Evolutionary conservation across 2,888 invertebrate species (phyloP), one percentile per base, ranked within the genome.

Genomic region (Cecidostiba fungosa): DNA sequence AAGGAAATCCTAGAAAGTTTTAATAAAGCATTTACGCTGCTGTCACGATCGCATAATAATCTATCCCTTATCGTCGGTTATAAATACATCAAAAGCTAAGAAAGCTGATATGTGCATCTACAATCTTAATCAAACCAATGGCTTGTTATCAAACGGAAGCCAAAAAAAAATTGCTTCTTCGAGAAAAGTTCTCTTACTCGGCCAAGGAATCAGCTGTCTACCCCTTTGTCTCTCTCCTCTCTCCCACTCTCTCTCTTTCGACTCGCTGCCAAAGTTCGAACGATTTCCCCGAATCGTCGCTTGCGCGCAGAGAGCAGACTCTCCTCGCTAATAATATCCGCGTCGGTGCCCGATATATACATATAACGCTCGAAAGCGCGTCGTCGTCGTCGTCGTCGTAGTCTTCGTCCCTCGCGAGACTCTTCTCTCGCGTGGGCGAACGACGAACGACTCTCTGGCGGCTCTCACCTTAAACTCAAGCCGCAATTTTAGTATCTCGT

Each of bases 401-500:
- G 76, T 59, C 78, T 8, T n/a, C 12, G 43, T 43, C 43, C 12
- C 43, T 43, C 43, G 43, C 54, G 66, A 66, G 62, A 66, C 26
- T 66, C 83, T n/a, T 70, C 54, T 4, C 79, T 47, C 36, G 29
- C 26, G 26, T 39, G 59, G 78, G 47, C n/a, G 54, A 50, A 3
- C 54, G 54, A 59, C 23, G 47, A 69, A 29, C 39, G 66, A 66
- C 26, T 66, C 29, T 66, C 66, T 66, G 66, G 66, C 66, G 66
- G 66, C 59, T 72, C 84, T 85, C 85, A 85, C 87, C 85, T 85
- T 70, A 80, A 83, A 78, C 29, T 16, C 83, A 62, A 47, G 43
- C 62, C 89, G 86, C 87, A 85, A 89, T 89, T 90, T 91, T 89
- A 91, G 91, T 91, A 88, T 89, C 86, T 85, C 88, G 88, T 86